phyloP scores from a whole-genome alignment of 2,888 invertebrate genomes.

The Gerris lacustris region DNA sequence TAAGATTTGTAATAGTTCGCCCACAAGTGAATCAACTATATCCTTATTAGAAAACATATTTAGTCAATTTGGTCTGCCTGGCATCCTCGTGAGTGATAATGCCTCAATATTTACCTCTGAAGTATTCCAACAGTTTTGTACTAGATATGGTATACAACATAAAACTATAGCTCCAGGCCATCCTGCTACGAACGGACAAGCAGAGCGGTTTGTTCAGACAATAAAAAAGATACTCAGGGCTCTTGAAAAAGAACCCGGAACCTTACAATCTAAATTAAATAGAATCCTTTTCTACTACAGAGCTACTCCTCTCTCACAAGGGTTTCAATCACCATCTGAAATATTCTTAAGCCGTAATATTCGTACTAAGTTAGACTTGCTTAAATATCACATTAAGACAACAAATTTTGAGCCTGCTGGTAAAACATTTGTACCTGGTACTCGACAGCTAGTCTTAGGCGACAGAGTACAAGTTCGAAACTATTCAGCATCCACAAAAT shows the following conservation, averaged over 20 bases:
- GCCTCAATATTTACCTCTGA: conserved; percentile 23
- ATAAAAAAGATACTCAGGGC: conserved; percentile 15
- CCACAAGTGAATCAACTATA: conserved; percentile 20
- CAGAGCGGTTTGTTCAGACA: conserved; percentile 24
- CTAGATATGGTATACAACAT: background rate
- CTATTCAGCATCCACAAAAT: conserved; percentile 7
- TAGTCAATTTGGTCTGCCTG: conserved; percentile 19
- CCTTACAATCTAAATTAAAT: background rate
- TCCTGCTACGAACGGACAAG: conserved; percentile 14
- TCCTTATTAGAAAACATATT: conserved; percentile 20
- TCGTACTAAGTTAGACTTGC: conserved; percentile 14
- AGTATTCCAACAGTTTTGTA: background rate
- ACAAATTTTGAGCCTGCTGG: background rate
- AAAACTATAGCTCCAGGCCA: background rate
- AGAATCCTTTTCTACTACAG: background rate
- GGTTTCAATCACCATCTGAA: conserved; percentile 10
- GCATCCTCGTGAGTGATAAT: conserved; percentile 23
- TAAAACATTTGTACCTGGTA: background rate
- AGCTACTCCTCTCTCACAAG: background rate
- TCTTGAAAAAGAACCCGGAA: conserved; percentile 10
- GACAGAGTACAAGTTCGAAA: conserved; percentile 9
- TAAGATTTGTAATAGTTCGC: conserved; percentile 9
- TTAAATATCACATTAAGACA: conserved; percentile 1
- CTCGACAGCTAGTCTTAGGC: background rate
- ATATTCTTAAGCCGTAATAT: conserved; percentile 16